Percentiles rank a stretch among this genome's conserved stretches.
Conservation (phyloP, 2,113 vertebrate genomes). For the Eretmochelys imbricata region DNA sequence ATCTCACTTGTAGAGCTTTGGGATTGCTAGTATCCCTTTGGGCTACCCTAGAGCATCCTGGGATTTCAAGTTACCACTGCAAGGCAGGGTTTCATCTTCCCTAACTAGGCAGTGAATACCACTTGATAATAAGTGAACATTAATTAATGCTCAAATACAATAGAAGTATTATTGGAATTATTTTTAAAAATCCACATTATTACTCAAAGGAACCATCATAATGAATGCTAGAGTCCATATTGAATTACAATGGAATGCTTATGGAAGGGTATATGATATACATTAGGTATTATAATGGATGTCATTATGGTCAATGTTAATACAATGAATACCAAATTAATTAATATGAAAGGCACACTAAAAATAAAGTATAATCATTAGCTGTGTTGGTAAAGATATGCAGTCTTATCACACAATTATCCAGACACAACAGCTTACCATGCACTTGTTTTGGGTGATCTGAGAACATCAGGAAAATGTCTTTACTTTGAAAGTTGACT, state of each 20-base stretch:
- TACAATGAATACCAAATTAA: conserved; percentile 64
- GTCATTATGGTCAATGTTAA: conserved; percentile 69
- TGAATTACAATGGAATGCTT: conserved; percentile 60
- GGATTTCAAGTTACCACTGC: conserved; percentile 7
- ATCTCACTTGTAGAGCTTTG: background rate
- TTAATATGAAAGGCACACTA: conserved; percentile 50
- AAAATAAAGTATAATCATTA: conserved; percentile 41
- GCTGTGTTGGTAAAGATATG: conserved; percentile 11
- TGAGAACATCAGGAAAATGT: background rate
- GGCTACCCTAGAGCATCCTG: conserved; percentile 3
- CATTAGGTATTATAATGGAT: conserved; percentile 45
- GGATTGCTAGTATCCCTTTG: conserved; percentile 10
- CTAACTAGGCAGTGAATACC: conserved; percentile 45
- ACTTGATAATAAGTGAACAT: conserved; percentile 51
- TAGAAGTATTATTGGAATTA: conserved; percentile 35
- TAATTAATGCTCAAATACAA: conserved; percentile 63
- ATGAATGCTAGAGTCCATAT: conserved; percentile 21
- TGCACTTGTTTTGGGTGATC: background rate
- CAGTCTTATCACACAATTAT: conserved; percentile 30
- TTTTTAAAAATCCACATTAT: conserved; percentile 45
- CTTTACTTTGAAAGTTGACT: conserved; percentile 25
- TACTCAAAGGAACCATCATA: conserved; percentile 55
- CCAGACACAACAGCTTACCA: background rate
- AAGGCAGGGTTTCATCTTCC: conserved; percentile 48
- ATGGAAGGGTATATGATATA: conserved; percentile 30